Evolutionary conservation across 2,888 invertebrate species (phyloP), one percentile per base, ranked within the genome.

Genomic region (Euphydryas editha): DNA sequence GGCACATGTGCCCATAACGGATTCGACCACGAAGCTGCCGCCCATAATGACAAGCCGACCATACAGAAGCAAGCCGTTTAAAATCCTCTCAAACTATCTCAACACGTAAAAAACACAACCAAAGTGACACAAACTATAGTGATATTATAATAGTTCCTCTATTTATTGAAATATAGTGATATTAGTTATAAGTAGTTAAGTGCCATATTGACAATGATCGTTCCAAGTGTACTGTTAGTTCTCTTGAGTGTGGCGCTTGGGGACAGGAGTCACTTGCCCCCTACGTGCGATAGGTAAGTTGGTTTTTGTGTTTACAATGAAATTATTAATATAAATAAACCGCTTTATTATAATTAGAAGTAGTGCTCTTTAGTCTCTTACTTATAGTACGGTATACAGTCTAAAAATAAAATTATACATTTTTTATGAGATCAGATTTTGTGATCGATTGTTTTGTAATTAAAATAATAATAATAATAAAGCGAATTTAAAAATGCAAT

Each of bases 261-360:
- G 10, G 92, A 93, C 73, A 81, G 92, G 77, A 88, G 82, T 68
- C 80, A 80, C 36, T 78, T 93, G 70, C 93, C 94, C 60, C 94
- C 93, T 18, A 90, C 93, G 57, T 94, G 94, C 83, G 85, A 85
- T 80, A 94, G 94, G 94, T 94, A 77, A 93, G 92, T 82, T 58
- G 55, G 59, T 56, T 64, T 18, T 18, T 56, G 51, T 60, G 55
- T 57, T 8, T 17, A 2, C n/a, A 6, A 7, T 46, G 4, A 3
- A n/a, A 46, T 46, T 4, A 46, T n/a, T 1, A 46, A 17, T n/a
- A 15, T 39, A 39, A 11, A 11, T 39, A 11, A 36, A 10, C 36
- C 36, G 36, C 36, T 10, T 7, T 7, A 7, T 36, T 7, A 36
- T 36, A 36, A 7, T 36, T n/a, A n/a, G n/a, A n/a, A n/a, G n/a